Evolutionary conservation across 2,888 invertebrate genomes (phyloP).

Genomic region (Aphidoletes aphidimyza): DNA sequence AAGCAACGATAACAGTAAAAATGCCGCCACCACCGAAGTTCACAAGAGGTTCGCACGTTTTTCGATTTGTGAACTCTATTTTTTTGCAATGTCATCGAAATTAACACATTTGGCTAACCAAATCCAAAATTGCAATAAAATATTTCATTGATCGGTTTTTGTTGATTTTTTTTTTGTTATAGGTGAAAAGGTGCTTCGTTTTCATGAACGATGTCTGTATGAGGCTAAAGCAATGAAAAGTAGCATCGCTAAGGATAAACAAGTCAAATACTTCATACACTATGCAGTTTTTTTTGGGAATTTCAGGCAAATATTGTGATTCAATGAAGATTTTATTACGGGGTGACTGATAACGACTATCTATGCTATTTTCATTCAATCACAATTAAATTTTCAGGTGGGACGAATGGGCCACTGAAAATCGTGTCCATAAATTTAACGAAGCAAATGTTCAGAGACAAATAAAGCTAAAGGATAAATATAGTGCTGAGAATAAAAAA

Average conservation of each 20-base stretch:
- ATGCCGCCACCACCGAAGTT: conserved; percentile 79
- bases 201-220: conserved; percentile 94
- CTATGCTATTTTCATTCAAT: neutral
- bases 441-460: conserved; percentile 89
- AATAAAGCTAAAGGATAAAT: conserved; percentile 85
- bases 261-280: conserved; percentile 91
- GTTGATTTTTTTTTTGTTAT: conserved; percentile 63
- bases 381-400: conserved; percentile 71
- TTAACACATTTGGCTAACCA: too few relatives aligned
- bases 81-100: conserved; percentile 39
- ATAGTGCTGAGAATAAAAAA: conserved; percentile 77
- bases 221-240: conserved; percentile 95
- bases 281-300: too few relatives aligned
- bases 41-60: conserved; percentile 72
- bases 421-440: conserved; percentile 88
- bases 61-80: conserved; percentile 54
- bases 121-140: conserved; percentile 52
- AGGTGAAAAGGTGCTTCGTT: conserved; percentile 93
- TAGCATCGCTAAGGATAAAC: conserved; percentile 84
- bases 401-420: conserved; percentile 94
- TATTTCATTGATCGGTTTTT: conserved; percentile 25
- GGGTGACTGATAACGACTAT: neutral
- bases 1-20: conserved; percentile 56
- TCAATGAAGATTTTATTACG: too few relatives aligned
- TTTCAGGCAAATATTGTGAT: too few relatives aligned